Conservation (phyloP, 2,113 vertebrate genomes). For the Ptyas mucosa region DNA sequence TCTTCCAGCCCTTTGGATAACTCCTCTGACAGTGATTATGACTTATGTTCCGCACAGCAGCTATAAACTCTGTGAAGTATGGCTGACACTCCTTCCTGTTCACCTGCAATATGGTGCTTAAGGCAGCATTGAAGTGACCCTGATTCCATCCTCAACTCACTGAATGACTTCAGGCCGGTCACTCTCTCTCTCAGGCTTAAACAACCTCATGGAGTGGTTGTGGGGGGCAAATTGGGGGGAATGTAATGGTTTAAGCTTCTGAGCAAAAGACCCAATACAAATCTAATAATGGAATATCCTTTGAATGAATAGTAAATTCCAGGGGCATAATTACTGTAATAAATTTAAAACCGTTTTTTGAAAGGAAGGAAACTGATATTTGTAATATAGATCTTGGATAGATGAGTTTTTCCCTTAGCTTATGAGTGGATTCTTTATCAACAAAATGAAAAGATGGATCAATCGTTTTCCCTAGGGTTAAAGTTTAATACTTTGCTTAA, state of each 20-base stretch:
- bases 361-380: background rate
- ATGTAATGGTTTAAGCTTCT: background rate
- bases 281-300: background rate
- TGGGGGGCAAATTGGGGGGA: background rate
- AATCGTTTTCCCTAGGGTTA: background rate
- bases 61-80: slow-evolving; percentile 37
- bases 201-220: background rate
- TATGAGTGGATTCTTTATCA: background rate
- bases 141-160: background rate
- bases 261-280: background rate
- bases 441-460: background rate
- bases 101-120: background rate
- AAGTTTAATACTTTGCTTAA: background rate
- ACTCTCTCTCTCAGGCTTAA: background rate
- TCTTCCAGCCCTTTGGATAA: slow-evolving; percentile 57
- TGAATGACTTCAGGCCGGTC: background rate
- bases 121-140: background rate
- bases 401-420: background rate
- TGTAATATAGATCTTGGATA: background rate
- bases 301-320: background rate
- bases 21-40: slow-evolving; percentile 72
- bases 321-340: background rate
- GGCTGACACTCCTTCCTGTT: background rate
- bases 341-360: background rate
- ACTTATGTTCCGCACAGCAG: slow-evolving; percentile 54